Percentiles rank a stretch among this genome's conserved stretches.
These are phyloP conservation scores for Chironomus riparius DNA, from an alignment of 2,888 invertebrate species.

Conservation along the genomic window DNA sequence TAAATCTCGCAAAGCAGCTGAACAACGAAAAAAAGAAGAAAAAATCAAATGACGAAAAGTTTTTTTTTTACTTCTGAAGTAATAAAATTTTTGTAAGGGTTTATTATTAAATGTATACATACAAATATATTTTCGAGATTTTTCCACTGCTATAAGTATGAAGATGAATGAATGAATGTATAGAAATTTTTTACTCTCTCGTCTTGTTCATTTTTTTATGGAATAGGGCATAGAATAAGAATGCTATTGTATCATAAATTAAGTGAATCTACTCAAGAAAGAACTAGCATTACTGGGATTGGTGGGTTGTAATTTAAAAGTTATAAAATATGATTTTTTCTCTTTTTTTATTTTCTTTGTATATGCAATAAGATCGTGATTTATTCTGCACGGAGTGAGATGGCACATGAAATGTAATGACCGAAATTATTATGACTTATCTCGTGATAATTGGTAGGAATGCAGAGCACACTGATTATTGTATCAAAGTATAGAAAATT, in stretches of 20 bases:
- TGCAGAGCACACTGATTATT: no score
- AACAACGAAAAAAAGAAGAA: background rate
- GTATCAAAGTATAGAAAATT: no score
- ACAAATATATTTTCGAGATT: no score
- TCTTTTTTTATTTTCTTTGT: no score
- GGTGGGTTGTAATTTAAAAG: background rate
- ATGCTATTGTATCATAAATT: background rate
- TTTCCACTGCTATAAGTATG: no score
- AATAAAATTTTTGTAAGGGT: no score
- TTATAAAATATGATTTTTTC: background rate
- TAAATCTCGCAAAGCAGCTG: no score
- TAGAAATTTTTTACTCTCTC: background rate
- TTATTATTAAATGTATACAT: no score
- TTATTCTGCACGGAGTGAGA: background rate
- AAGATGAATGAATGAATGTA: no score
- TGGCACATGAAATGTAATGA: background rate
- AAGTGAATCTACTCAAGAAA: background rate
- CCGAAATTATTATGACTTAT: no score
- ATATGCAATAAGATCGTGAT: background rate
- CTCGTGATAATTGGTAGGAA: no score
- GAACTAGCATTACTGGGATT: background rate
- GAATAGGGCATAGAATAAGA: background rate
- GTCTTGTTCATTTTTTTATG: background rate
- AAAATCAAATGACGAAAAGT: background rate
- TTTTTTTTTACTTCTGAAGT: no score